Percentiles rank a stretch among this genome's conserved stretches.
These are phyloP conservation scores for Tetramorium alpestre DNA, from an alignment of 1,140 invertebrate genomes.

Conservation along the genomic window DNA sequence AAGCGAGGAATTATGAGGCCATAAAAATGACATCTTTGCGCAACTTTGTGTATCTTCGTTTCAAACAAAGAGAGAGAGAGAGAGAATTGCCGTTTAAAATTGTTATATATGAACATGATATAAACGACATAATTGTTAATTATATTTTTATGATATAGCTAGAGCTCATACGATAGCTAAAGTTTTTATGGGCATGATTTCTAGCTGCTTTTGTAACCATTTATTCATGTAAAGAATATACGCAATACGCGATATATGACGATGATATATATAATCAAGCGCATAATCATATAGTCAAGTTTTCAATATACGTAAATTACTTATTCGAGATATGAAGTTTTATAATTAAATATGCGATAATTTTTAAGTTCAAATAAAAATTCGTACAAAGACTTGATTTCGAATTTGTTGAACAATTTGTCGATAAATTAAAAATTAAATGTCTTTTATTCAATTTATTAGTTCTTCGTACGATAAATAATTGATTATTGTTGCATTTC, in stretches of 20 bases:
- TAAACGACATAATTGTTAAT: background rate
- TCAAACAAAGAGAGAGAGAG: background rate
- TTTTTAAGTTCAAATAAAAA: background rate
- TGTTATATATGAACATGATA: background rate
- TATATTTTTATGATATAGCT: background rate
- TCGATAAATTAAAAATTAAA: background rate
- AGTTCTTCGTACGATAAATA: background rate
- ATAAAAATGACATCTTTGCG: slow-evolving; percentile 23
- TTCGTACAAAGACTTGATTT: background rate
- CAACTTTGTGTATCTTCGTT: slow-evolving; percentile 4
- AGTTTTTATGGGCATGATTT: background rate
- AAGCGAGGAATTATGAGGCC: background rate
- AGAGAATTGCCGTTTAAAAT: background rate
- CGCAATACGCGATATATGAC: background rate
- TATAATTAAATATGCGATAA: background rate
- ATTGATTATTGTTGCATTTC: background rate
- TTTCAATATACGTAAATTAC: background rate
- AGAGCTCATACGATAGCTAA: background rate
- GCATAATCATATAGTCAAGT: no score
- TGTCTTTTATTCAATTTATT: background rate
- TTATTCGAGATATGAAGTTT: background rate
- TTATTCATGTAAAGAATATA: background rate
- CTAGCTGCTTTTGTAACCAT: background rate
- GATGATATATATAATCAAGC: no score
- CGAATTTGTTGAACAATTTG: background rate